These are phyloP conservation scores for Brachyistius frenatus DNA, from an alignment of 2,113 vertebrate species.

Conservation along the genomic window DNA sequence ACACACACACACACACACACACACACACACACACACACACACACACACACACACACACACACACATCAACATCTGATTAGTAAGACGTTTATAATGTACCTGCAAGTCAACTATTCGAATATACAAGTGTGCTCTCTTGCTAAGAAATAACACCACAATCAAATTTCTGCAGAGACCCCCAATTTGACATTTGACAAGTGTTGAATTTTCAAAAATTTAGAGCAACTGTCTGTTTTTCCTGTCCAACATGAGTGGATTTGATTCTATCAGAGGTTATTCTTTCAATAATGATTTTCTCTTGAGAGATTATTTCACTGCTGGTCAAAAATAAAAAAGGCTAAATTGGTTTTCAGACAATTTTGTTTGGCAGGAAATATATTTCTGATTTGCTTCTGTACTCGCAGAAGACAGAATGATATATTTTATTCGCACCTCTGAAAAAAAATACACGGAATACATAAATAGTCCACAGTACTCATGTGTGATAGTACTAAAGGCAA, in stretches of 20 bases:
- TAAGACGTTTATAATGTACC: too few relatives aligned
- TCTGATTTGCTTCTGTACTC: constrained; percentile 22
- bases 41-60: too few relatives aligned
- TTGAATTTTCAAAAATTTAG: constrained; percentile 17
- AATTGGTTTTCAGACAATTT: constrained; percentile 11
- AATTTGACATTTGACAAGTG: constrained; percentile 23
- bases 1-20: too few relatives aligned
- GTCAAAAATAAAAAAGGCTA: constrained; percentile 19
- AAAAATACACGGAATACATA: neutral
- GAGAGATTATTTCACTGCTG: constrained; percentile 21
- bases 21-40: too few relatives aligned
- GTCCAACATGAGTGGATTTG: constrained; percentile 11
- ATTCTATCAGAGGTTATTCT: constrained; percentile 8
- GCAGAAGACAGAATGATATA: constrained; percentile 10
- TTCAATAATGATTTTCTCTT: neutral
- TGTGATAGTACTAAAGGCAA: constrained; percentile 26
- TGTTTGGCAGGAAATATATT: neutral
- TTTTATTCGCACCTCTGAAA: constrained; percentile 20
- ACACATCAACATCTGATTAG: too few relatives aligned
- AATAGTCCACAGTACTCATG: neutral
- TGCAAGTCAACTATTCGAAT: too few relatives aligned
- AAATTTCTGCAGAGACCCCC: constrained; percentile 2
- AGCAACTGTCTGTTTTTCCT: constrained; percentile 2
- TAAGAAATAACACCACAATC: constrained; percentile 27
- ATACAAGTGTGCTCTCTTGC: neutral